Conservation (phyloP, 2,888 invertebrate species). For the Eupithecia subfuscata region DNA sequence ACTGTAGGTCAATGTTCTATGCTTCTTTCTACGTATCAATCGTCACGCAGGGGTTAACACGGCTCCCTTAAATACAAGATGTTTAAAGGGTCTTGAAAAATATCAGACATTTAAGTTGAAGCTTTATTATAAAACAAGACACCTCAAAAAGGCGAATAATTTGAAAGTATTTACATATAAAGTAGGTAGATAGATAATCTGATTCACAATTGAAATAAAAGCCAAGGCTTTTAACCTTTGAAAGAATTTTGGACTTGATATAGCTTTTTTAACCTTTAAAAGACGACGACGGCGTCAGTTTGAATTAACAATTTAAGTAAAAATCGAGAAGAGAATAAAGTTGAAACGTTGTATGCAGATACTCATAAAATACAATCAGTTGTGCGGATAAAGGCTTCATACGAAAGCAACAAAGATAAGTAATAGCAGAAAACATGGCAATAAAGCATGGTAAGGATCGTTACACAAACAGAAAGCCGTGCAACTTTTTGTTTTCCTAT, state of each 20-base stretch:
- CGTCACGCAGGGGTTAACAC: conserved; percentile 40
- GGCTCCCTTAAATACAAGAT: conserved; percentile 21
- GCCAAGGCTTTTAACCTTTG: neutral
- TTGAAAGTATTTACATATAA: conserved; percentile 16
- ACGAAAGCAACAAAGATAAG: conserved; percentile 45
- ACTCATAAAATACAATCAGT: neutral
- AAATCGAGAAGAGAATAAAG: neutral
- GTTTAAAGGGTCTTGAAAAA: conserved; percentile 1
- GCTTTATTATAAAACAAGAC: neutral
- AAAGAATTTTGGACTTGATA: conserved; percentile 10
- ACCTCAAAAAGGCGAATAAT: neutral
- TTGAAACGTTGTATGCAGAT: neutral
- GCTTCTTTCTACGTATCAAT: conserved; percentile 23
- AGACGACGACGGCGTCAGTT: neutral
- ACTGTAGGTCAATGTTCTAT: conserved; percentile 40
- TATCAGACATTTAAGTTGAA: neutral
- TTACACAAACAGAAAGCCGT: conserved; percentile 52
- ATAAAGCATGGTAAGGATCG: conserved; percentile 48
- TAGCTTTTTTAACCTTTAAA: conserved; percentile 3
- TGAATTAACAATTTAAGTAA: neutral
- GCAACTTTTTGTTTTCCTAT: conserved; percentile 47
- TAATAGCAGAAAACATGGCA: conserved; percentile 48
- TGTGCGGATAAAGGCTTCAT: neutral
- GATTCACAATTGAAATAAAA: conserved; percentile 4
- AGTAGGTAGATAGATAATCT: neutral